Percentiles rank a stretch among this genome's conserved stretches.
phyloP scores from a whole-genome alignment of 2,113 vertebrate species.

The Limnothrissa miodon region DNA sequence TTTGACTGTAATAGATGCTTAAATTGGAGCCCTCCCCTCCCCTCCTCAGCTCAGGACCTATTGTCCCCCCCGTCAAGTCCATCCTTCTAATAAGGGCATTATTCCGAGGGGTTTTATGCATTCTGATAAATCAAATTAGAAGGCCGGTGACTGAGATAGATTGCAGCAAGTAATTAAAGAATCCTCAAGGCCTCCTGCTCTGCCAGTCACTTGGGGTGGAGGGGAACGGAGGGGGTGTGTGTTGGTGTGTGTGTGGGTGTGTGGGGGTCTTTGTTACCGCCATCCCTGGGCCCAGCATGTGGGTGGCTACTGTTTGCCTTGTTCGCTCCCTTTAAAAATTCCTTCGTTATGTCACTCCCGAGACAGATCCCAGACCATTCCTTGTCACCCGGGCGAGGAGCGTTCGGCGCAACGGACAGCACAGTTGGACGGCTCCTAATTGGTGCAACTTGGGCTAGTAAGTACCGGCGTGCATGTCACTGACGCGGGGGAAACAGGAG shows the following conservation, averaged over 20 bases:
- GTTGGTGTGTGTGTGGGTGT: background rate
- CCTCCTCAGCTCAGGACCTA: slow-evolving; percentile 56
- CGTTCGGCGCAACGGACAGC: slow-evolving; percentile 80
- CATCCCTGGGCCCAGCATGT: slow-evolving; percentile 69
- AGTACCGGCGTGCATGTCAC: slow-evolving; percentile 82
- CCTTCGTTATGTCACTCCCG: slow-evolving; percentile 86
- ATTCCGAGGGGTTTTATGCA: slow-evolving; percentile 71
- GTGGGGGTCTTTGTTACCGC: slow-evolving; percentile 68
- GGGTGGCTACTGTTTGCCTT: slow-evolving; percentile 57
- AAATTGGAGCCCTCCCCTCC: slow-evolving; percentile 62
- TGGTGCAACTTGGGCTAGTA: slow-evolving; percentile 87
- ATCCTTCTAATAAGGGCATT: slow-evolving; percentile 75
- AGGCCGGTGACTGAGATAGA: slow-evolving; percentile 74
- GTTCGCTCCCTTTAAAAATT: slow-evolving; percentile 58
- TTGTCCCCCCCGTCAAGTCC: slow-evolving; percentile 67
- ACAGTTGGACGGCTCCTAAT: slow-evolving; percentile 95
- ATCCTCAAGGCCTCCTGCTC: slow-evolving; percentile 66
- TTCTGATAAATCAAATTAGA: slow-evolving; percentile 81
- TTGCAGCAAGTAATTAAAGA: slow-evolving; percentile 76
- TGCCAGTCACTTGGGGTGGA: slow-evolving; percentile 69
- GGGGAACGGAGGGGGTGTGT: too few species aligned
- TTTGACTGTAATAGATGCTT: slow-evolving; percentile 78
- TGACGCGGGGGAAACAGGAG: slow-evolving; percentile 76
- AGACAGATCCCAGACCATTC: slow-evolving; percentile 94
- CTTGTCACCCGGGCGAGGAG: slow-evolving; percentile 87